A percentile compares a stretch with the other conserved stretches of the same genome.
Conservation (phyloP, 2,797 vertebrate genomes). For the Onychomys arenicola region DNA sequence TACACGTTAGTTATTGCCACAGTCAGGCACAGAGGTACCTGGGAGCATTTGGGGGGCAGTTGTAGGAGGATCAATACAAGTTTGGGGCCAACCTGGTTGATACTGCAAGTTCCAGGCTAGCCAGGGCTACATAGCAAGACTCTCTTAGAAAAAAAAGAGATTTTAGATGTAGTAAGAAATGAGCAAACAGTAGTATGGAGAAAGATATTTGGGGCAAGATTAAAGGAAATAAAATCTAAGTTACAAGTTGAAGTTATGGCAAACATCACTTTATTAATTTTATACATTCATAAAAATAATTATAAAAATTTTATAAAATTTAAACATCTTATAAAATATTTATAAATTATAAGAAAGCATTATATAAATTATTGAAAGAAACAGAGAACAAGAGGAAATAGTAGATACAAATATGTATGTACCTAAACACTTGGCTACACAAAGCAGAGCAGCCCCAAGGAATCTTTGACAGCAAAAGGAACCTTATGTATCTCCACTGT, state of each 20-base stretch:
- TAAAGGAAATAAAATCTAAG: background rate
- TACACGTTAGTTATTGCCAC: background rate
- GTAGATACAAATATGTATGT: background rate
- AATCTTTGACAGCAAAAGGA: background rate
- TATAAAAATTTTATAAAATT: background rate
- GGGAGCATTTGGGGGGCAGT: background rate
- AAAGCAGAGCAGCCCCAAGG: background rate
- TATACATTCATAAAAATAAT: background rate
- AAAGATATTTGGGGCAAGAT: background rate
- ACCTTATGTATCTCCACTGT: background rate
- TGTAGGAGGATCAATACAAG: background rate
- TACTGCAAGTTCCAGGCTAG: background rate
- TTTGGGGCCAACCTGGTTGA: background rate
- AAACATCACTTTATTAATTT: background rate
- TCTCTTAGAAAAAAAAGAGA: background rate
- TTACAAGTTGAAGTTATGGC: background rate
- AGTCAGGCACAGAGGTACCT: background rate
- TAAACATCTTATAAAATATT: background rate
- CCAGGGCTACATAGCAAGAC: background rate
- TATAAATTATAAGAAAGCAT: background rate
- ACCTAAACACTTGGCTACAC: background rate
- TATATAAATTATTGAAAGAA: background rate
- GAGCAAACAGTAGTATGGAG: background rate
- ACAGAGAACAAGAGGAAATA: background rate
- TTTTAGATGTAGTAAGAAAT: background rate